Evolutionary conservation across 2,797 vertebrate species (phyloP), one percentile per base, ranked within the genome.

Genomic region (Spinus olivaceus): DNA sequence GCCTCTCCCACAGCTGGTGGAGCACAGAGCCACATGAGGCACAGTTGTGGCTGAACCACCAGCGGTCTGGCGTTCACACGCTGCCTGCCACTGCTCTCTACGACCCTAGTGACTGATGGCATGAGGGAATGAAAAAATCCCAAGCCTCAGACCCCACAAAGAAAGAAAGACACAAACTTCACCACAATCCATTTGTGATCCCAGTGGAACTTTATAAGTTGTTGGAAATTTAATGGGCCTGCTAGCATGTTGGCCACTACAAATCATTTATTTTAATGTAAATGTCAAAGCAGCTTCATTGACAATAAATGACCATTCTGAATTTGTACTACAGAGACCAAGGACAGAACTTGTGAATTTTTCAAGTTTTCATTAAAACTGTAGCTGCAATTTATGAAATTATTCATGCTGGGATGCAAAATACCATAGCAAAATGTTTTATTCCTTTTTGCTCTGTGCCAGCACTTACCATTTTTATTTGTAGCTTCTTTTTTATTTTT

Each of bases 61-160:
- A 33, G 37, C 19, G 23, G 24, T 57, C 51, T 89, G 53, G 12
- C 0, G 0, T 11, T 70, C n/a, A 69, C 35, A 65, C 9, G 9
- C 37, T 65, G n/a, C 17, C 65, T 81, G 50, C 27, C 39, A 33
- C 37, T 56, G 20, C 33, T 56, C 51, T 1, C 0, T 19, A 10
- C 28, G 53, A 50, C 17, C 24, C 11, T 64, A 50, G 19, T 9
- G 28, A 41, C 35, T 20, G 24, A 25, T 5, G 61, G 54, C 47
- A 53, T 2, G 5, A 64, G 10, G 14, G 22, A 70, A 78, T 8
- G 12, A 53, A 86, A 37, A 56, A 12, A 21, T 53, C 30, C 10
- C 59, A 60, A 49, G 14, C 23, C 23, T 28, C 24, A 6, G 41
- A 54, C 32, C 77, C 19, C 20, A 50, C 37, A 67, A 81, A 69